phyloP scores from a whole-genome alignment of 1,140 invertebrate genomes.

The Adoxophyes honmai region DNA sequence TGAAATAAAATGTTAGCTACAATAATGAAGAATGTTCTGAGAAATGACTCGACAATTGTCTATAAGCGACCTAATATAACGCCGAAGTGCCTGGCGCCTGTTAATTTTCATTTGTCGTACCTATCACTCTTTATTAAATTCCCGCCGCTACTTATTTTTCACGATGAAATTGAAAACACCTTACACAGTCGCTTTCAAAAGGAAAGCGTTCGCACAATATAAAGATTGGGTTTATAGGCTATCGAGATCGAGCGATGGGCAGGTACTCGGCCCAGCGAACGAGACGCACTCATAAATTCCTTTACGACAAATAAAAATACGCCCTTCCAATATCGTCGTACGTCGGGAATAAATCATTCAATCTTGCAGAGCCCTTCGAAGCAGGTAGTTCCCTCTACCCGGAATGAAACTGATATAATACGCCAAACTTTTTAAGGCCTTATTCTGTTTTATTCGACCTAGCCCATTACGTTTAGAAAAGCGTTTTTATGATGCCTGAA shows the following conservation, averaged over 20 bases:
- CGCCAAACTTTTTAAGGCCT: background rate
- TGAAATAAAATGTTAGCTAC: too few species aligned
- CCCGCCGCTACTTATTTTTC: constrained; percentile 51
- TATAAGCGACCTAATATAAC: too few species aligned
- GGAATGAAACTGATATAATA: constrained; percentile 5
- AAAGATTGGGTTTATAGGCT: constrained; percentile 65
- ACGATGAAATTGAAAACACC: constrained; percentile 68
- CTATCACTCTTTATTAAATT: constrained; percentile 55
- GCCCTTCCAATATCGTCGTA: constrained; percentile 33
- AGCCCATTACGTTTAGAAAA: too few species aligned
- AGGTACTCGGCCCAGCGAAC: constrained; percentile 37
- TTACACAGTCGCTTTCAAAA: constrained; percentile 35
- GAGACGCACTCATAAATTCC: constrained; percentile 54
- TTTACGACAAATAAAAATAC: constrained; percentile 69
- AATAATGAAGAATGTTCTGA: too few species aligned
- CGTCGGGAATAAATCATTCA: constrained; percentile 63
- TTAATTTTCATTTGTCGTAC: constrained; percentile 62
- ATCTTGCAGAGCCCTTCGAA: constrained; percentile 29
- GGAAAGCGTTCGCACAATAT: constrained; percentile 62
- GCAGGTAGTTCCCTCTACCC: constrained; percentile 1
- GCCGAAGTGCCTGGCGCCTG: constrained; percentile 22
- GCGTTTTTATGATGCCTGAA: too few species aligned
- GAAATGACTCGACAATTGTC: too few species aligned
- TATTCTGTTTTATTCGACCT: background rate
- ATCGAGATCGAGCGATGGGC: constrained; percentile 50